These are phyloP conservation scores for Siniperca chuatsi DNA, from an alignment of 2,113 vertebrate species.

Conservation along the genomic window DNA sequence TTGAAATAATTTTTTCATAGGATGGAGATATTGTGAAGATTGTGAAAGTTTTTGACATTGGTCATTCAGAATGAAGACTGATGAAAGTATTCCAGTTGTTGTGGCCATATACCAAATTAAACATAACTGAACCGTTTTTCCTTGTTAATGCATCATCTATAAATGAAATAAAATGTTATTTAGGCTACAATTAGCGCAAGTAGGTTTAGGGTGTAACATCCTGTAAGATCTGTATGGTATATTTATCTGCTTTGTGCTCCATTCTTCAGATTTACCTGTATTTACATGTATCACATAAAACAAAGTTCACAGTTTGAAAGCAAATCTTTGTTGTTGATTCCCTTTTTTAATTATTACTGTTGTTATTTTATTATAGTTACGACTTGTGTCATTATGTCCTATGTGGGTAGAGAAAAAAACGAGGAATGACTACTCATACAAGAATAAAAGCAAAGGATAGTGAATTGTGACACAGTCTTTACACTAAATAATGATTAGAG, in stretches of 20 bases:
- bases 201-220: not conserved
- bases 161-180: not conserved
- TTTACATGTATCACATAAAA: slow-evolving; percentile 41
- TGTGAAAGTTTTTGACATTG: not conserved
- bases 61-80: slow-evolving; percentile 25
- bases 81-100: not conserved
- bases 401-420: not conserved
- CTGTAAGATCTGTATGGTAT: not conserved
- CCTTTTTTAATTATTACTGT: not conserved
- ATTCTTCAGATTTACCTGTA: not conserved
- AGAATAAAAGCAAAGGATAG: not conserved
- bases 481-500: not conserved
- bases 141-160: slow-evolving; percentile 4
- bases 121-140: not conserved
- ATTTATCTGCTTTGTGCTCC: slow-evolving; percentile 13
- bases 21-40: slow-evolving; percentile 13
- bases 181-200: not conserved
- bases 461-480: not conserved
- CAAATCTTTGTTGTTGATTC: slow-evolving; percentile 1
- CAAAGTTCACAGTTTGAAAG: slow-evolving; percentile 37
- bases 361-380: not conserved
- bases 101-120: not conserved
- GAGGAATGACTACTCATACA: not conserved
- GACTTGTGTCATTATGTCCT: not conserved
- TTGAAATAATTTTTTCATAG: slow-evolving; percentile 46